A percentile compares a stretch with the other conserved stretches of the same genome.
phyloP scores from a whole-genome alignment of 2,113 vertebrate genomes.

The Ancistrus triradiatus region DNA sequence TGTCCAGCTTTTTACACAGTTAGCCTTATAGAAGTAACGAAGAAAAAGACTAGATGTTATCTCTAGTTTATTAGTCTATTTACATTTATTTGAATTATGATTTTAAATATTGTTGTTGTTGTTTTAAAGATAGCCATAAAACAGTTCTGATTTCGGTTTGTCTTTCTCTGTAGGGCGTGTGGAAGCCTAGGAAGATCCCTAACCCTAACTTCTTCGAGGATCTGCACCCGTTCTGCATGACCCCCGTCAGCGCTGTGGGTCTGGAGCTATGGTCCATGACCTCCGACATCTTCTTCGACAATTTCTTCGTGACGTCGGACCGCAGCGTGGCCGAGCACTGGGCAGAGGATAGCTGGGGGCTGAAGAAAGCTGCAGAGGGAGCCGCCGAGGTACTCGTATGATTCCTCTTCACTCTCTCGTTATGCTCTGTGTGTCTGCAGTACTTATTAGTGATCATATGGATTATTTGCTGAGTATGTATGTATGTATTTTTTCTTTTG shows the following conservation, averaged over 20 bases:
- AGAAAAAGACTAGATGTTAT: no score
- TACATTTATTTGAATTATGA: no score
- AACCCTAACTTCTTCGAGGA: constrained; percentile 97
- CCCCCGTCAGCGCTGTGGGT: constrained; percentile 83
- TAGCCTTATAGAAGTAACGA: no score
- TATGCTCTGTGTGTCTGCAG: no score
- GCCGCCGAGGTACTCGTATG: constrained; percentile 79
- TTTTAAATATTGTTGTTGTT: no score
- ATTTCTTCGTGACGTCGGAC: constrained; percentile 89
- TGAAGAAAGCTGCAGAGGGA: constrained; percentile 94
- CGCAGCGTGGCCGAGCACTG: constrained; percentile 84
- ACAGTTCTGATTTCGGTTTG: background rate
- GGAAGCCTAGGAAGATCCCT: constrained; percentile 93
- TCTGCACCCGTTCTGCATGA: constrained; percentile 91
- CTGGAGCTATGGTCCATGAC: constrained; percentile 99
- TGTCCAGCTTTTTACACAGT: no score
- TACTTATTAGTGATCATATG: background rate
- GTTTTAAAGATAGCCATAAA: no score
- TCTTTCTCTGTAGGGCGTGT: constrained; percentile 77
- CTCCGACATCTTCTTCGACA: constrained; percentile 97
- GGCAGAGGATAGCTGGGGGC: constrained; percentile 87
- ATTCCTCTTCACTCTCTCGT: background rate
- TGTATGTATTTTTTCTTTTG: no score
- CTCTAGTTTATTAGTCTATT: no score
- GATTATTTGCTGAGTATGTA: no score